Evolutionary conservation across 1,140 invertebrate genomes (phyloP), one percentile per base, ranked within the genome.

Genomic region (Dreissena rostriformis): DNA sequence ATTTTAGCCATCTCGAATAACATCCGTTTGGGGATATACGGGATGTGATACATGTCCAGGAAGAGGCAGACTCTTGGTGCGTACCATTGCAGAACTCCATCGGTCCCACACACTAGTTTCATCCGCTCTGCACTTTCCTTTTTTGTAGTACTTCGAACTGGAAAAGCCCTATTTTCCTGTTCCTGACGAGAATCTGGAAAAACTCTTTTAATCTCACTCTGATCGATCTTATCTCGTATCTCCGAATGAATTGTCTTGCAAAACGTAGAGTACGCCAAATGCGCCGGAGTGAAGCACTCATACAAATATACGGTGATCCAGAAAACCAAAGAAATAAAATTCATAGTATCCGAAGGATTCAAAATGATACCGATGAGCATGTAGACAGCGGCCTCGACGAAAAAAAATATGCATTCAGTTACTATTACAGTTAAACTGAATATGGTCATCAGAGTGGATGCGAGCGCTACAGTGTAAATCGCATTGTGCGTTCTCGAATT

Each of bases 131-230:
- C n/a, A n/a, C n/a, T n/a, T 28, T 49, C 22, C 1, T 68, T 28
- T 51, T 61, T 7, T 24, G 28, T 19, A 14, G 0, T 28, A n/a
- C 55, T 11, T 0, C 55, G 63, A 5, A 73, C 2, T 63, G 53
- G 63, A 73, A 81, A 81, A 51, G 79, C 79, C 0, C 14, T 28
- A 28, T 81, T 81, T 57, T 72, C 79, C 67, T 81, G 79, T n/a
- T 81, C 68, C 5, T 39, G 8, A 14, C 24, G 49, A 22, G 51
- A 15, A n/a, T 73, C 57, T 0, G 53, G 12, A 7, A 68, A 68
- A 24, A 61, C 70, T 65, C 63, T 52, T 14, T 61, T 17, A 11
- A 73, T 29, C 51, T 39, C 26, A 26, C 73, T 68, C 4, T 8
- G 2, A 12, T 55, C 71, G n/a, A 81, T n/a, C 55, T 72, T 61